A percentile compares a stretch with the other conserved stretches of the same genome.
These are phyloP conservation scores for Drosophila sordidapex DNA, from an alignment of 2,888 invertebrate species.

Conservation along the genomic window DNA sequence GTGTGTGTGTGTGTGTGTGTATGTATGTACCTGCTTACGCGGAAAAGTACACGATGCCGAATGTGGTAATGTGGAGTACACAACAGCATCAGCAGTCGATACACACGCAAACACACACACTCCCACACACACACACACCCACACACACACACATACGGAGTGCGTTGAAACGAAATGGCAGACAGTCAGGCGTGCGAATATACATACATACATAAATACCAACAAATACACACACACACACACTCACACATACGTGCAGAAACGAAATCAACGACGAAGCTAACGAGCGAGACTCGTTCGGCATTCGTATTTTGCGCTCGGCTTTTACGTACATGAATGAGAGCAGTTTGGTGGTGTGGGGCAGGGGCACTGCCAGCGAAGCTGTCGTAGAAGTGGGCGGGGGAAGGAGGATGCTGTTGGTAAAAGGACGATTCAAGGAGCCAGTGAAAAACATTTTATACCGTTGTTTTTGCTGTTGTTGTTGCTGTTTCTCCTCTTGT, in stretches of 20 bases:
- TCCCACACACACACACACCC: slow-evolving; percentile 10
- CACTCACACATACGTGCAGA: neutral
- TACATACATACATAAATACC: slow-evolving; percentile 46
- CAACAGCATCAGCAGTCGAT: slow-evolving; percentile 52
- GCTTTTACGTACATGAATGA: slow-evolving; percentile 66
- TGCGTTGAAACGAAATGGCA: slow-evolving; percentile 61
- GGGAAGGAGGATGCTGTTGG: slow-evolving; percentile 23
- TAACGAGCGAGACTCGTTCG: slow-evolving; percentile 44
- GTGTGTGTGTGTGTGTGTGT: slow-evolving; percentile 14
- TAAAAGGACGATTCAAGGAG: slow-evolving; percentile 77
- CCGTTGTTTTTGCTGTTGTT: slow-evolving; percentile 26
- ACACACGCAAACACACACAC: slow-evolving; percentile 38
- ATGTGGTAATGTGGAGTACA: slow-evolving; percentile 65
- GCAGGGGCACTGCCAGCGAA: slow-evolving; percentile 17
- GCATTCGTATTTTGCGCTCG: slow-evolving; percentile 46
- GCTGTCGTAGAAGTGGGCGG: slow-evolving; percentile 7
- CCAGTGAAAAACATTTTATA: slow-evolving; percentile 71
- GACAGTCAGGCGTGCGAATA: slow-evolving; percentile 74
- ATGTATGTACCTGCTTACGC: slow-evolving; percentile 53
- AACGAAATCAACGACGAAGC: slow-evolving; percentile 34
- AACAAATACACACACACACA: slow-evolving; percentile 18
- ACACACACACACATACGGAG: slow-evolving; percentile 30
- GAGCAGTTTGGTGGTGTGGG: slow-evolving; percentile 35
- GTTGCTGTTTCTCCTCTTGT: slow-evolving; percentile 40
- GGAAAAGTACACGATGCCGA: slow-evolving; percentile 61